These are phyloP conservation scores for Ceratina australensis DNA, from an alignment of 1,140 invertebrate genomes.

Conservation along the genomic window DNA sequence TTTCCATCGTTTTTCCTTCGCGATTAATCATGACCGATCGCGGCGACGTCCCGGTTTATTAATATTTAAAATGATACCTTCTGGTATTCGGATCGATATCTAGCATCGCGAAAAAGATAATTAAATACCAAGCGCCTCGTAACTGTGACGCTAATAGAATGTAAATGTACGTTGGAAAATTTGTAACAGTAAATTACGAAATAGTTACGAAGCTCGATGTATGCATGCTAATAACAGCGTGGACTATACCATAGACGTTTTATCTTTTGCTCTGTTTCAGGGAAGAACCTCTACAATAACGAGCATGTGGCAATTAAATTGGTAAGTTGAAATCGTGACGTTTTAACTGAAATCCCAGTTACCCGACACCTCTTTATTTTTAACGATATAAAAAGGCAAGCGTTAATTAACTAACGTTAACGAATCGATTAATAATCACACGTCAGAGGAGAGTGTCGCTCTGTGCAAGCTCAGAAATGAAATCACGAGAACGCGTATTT, in stretches of 20 bases:
- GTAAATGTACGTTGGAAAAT: too few species aligned
- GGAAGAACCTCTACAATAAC: slow-evolving; percentile 99
- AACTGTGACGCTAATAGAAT: too few species aligned
- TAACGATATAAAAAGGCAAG: neutral
- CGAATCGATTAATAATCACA: neutral
- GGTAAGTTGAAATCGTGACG: slow-evolving; percentile 81
- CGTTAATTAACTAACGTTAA: slow-evolving; percentile 1
- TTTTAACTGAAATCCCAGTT: neutral
- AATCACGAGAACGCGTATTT: neutral
- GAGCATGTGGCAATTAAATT: slow-evolving; percentile 99
- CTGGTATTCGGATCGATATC: neutral
- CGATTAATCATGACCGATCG: neutral
- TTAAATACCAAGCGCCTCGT: slow-evolving; percentile 10
- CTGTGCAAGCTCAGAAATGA: too few species aligned
- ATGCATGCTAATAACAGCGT: slow-evolving; percentile 8
- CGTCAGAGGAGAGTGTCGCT: too few species aligned
- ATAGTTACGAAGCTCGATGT: neutral
- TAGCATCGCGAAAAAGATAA: slow-evolving; percentile 26
- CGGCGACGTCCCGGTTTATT: neutral
- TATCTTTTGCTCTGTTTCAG: slow-evolving; percentile 84
- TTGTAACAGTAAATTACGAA: too few species aligned
- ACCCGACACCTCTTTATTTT: neutral
- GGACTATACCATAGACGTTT: slow-evolving; percentile 9
- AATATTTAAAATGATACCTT: neutral
- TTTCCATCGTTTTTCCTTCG: too few species aligned